phyloP scores from a whole-genome alignment of 2,888 invertebrate species.

The Biston betularia region DNA sequence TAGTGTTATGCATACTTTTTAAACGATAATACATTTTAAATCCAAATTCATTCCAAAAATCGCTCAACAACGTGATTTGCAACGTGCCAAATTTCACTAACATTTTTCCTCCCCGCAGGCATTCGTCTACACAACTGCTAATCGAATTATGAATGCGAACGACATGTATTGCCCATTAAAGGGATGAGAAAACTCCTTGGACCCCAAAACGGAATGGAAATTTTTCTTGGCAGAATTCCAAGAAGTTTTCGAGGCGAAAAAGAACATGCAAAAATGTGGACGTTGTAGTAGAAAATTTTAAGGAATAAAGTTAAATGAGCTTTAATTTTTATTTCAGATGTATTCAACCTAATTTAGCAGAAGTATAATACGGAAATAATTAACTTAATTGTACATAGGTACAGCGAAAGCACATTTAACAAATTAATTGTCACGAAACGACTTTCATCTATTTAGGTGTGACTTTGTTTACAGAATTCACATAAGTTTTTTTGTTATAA shows the following conservation, averaged over 20 bases:
- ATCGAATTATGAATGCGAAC: conserved; percentile 25
- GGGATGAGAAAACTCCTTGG: conserved; percentile 8
- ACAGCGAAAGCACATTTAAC: conserved; percentile 7
- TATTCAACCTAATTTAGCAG: background rate
- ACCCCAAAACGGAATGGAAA: conserved; percentile 27
- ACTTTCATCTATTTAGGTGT: background rate
- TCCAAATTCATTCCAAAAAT: background rate
- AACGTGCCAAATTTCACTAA: background rate
- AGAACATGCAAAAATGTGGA: conserved; percentile 1
- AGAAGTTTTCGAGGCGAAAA: conserved; percentile 8
- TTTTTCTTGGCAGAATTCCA: conserved; percentile 20
- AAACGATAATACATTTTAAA: background rate
- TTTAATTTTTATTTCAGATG: conserved; percentile 1
- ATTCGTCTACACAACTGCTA: conserved; percentile 14
- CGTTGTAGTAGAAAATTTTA: conserved; percentile 14
- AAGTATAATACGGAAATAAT: conserved; percentile 6
- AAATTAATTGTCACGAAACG: conserved; percentile 4
- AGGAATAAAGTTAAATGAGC: conserved; percentile 10
- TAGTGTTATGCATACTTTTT: background rate
- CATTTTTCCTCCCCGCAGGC: background rate
- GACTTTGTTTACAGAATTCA: background rate
- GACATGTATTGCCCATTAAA: conserved; percentile 18
- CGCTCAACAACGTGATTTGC: background rate
- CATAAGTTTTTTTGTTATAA: background rate
- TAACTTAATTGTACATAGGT: background rate